Evolutionary conservation across 2,797 vertebrate genomes (phyloP).

Genomic region (Acanthurus lineatus): DNA sequence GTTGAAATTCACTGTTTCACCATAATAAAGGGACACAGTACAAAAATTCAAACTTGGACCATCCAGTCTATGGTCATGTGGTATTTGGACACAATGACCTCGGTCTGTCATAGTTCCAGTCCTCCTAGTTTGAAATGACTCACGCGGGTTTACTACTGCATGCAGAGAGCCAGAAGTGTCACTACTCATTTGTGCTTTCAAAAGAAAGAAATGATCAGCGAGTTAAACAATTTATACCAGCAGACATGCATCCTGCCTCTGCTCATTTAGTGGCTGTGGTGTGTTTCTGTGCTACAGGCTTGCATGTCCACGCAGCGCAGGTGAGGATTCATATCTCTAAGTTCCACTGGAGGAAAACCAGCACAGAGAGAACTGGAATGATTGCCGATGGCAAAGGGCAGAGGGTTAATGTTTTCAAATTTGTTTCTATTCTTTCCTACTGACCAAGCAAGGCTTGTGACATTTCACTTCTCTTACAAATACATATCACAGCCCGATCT

Average conservation of each 20-base stretch:
- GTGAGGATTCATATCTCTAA: conserved; percentile 49
- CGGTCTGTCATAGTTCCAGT: conserved; percentile 53
- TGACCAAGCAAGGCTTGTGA: conserved; percentile 68
- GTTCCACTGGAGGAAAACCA: conserved; percentile 42
- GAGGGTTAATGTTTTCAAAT: conserved; percentile 72
- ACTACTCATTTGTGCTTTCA: conserved; percentile 36
- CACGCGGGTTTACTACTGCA: conserved; percentile 52
- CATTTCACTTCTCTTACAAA: conserved; percentile 70
- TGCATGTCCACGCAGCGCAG: conserved; percentile 22
- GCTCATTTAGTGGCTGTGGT: conserved; percentile 8
- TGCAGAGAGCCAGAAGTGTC: conserved; percentile 29
- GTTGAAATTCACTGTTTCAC: conserved; percentile 36
- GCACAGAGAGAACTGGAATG: conserved; percentile 33
- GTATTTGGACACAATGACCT: conserved; percentile 58
- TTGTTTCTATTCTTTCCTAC: conserved; percentile 71
- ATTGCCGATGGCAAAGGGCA: conserved; percentile 60
- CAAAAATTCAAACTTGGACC: conserved; percentile 13
- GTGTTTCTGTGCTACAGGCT: conserved; percentile 7
- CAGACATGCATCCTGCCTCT: not conserved
- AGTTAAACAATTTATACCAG: conserved; percentile 1
- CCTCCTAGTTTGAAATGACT: conserved; percentile 46
- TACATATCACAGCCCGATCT: conserved; percentile 77
- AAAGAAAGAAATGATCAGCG: conserved; percentile 37
- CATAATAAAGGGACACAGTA: conserved; percentile 4
- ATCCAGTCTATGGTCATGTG: conserved; percentile 35